Evolutionary conservation across 2,888 invertebrate species (phyloP).

Genomic region (Heliothis peltigera): DNA sequence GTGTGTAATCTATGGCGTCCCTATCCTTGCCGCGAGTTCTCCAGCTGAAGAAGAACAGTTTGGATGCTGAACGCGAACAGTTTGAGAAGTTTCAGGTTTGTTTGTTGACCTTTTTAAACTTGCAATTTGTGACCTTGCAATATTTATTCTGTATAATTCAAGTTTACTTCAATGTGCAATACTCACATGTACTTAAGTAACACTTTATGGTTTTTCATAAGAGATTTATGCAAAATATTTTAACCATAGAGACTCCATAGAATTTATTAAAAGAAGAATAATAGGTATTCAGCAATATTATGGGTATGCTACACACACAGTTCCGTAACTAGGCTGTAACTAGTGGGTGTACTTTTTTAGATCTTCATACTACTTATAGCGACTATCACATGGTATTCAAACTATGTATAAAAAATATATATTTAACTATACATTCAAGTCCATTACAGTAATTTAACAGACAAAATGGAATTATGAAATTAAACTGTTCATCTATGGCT

Average conservation of each 20-base stretch:
- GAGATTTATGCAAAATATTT: background rate
- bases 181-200: background rate
- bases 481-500: too few species aligned
- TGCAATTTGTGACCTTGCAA: conserved; percentile 42
- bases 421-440: too few species aligned
- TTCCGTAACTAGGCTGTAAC: too few species aligned
- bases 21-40: conserved; percentile 92
- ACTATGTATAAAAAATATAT: too few species aligned
- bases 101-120: conserved; percentile 42
- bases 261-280: too few species aligned
- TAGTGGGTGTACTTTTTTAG: too few species aligned
- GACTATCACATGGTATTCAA: too few species aligned
- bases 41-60: conserved; percentile 93
- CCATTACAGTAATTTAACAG: too few species aligned
- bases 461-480: too few species aligned
- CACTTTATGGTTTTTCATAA: background rate
- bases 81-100: conserved; percentile 95
- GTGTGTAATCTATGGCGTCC: conserved; percentile 91
- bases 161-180: background rate
- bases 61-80: conserved; percentile 94
- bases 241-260: background rate
- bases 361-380: too few species aligned
- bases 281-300: too few species aligned
- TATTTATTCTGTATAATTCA: conserved; percentile 14
- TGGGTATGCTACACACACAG: too few species aligned